phyloP scores from a whole-genome alignment of 2,113 vertebrate genomes.

The Malurus alboscapulatus region DNA sequence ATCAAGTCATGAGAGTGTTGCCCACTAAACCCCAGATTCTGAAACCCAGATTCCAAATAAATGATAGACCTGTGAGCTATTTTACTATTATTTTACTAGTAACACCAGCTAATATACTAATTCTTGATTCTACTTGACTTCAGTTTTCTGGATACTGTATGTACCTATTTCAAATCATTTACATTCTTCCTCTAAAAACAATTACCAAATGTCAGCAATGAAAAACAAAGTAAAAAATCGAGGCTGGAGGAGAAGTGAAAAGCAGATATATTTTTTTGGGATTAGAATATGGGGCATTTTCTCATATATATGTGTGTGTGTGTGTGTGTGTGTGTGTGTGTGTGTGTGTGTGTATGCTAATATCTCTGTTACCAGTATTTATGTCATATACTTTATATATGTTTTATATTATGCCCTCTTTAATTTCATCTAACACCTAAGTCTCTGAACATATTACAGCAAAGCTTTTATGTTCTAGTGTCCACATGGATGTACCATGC shows the following conservation, averaged over 20 bases:
- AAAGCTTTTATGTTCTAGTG: neutral
- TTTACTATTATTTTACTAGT: neutral
- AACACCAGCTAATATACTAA: neutral
- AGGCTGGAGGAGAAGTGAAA: neutral
- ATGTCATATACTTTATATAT: neutral
- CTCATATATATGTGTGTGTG: neutral
- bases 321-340: neutral
- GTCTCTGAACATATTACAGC: neutral
- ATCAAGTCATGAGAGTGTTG: neutral
- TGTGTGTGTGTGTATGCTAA: neutral
- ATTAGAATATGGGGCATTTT: neutral
- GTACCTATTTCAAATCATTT: neutral
- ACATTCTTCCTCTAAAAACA: neutral
- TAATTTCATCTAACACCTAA: neutral
- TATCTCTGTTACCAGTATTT: neutral
- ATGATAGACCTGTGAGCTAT: neutral
- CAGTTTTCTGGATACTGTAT: neutral
- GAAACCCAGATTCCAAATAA: neutral
- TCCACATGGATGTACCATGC: neutral
- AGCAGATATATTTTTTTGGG: rapidly evolving
- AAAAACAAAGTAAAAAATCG: neutral
- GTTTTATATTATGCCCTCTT: neutral
- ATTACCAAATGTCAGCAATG: neutral
- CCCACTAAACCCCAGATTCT: neutral
- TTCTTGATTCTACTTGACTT: neutral